Evolutionary conservation across 2,113 vertebrate species (phyloP), one percentile per base, ranked within the genome.

Genomic region (Pipra filicauda): DNA sequence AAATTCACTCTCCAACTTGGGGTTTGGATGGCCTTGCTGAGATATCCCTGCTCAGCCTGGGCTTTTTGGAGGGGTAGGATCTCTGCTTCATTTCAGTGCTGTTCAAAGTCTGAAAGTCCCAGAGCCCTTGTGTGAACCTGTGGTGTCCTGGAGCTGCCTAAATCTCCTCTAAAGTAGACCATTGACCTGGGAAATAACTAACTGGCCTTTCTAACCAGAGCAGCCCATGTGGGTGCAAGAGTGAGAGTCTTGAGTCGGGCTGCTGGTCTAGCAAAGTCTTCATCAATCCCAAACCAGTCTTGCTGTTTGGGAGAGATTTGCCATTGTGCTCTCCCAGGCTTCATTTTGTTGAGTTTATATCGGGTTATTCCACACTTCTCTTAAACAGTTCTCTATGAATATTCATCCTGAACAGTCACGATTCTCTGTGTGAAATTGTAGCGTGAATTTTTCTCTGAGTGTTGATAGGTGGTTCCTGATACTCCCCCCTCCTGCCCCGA

Each of bases 351-450:
- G 33, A 76, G 33, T 76, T 87, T 69, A 28, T 37, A 31, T 64
- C 54, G 69, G 67, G 43, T 79, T 88, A 66, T 78, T 88, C 66
- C 22, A 8, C 83, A 27, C 62, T 86, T 91, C 83, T 66, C 88
- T 67, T 44, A 44, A 85, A 55, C 48, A 65, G 35, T 82, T 88
- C 19, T 28, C 46, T 78, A 37, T 88, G 83, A 78, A 78, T 88
- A 61, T 70, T 93, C 30, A 85, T 85, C 71, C 49, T 82, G 39
- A 91, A 26, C 33, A 66, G 79, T 93, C 79, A 66, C 30, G 61
- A 67, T 93, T 91, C 71, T 71, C 37, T 19, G 65, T 11, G 28
- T 81, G 90, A 85, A 88, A 74, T 61, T 70, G 35, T 85, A 66
- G n/a, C 27, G 1, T 74, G 76, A 57, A 58, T 86, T 95, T 89